Base-by-base conservation (phyloP, 1,140 invertebrate genomes). In the Ceratitis capitata region DNA sequence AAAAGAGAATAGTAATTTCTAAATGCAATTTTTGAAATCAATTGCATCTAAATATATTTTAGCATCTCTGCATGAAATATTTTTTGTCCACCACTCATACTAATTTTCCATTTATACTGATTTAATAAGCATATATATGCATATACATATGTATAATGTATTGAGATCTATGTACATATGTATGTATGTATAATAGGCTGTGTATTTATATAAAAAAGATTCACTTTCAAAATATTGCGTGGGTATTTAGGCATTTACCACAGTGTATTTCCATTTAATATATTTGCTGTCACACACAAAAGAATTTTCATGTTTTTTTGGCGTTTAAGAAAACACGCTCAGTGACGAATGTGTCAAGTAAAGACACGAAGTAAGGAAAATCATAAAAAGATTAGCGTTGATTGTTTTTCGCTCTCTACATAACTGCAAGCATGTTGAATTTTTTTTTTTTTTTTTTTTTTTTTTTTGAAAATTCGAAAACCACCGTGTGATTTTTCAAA, bases 291-390 rank as follows among this genome's bases (percentile, higher is more conserved):
- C 69, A 45, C 69, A 78, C 39, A 45, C n/a, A 78, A 78, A 45
- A 45, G 39, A 78, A 10, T 78, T 78, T 78, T 78, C 69, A 78
- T 78, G 69, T 78, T 78, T 78, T 78, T 47, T 61, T n/a, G n/a
- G n/a, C n/a, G n/a, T n/a, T n/a, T n/a, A n/a, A n/a, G n/a, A n/a
- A n/a, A n/a, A n/a, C n/a, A n/a, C 32, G 45, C 16, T 45, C 39
- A 78, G 39, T 78, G 69, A 45, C 69, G 69, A 45, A 14, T 45
- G 19, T 78, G 69, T 14, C 12, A 45, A 78, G 69, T 47, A 78
- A 6, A 45, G 1, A 47, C n/a, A 45, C 7, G 2, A 45, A 45
- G 10, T 10, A 26, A 47, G 35, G 1, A 45, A 32, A 45, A 78
- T 14, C 19, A 23, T 12, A 23, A 78, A 45, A 7, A 78, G 45